These are phyloP conservation scores for Apostichopus californicus DNA, from an alignment of 35 echinoderm and acorn worm genomes.

Conservation along the genomic window DNA sequence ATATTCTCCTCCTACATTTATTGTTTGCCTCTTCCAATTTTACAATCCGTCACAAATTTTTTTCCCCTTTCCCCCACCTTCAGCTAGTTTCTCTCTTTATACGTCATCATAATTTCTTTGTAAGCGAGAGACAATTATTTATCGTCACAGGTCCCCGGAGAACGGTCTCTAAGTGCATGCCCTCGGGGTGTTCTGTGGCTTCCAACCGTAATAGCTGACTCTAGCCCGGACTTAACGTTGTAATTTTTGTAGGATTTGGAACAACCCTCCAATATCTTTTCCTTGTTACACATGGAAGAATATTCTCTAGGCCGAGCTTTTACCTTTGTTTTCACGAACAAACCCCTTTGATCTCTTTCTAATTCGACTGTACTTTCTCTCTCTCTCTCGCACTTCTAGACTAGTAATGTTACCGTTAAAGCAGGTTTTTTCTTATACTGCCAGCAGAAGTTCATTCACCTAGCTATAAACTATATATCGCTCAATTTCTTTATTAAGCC, in stretches of 20 bases:
- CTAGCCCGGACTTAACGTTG: neutral
- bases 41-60: constrained; percentile 31
- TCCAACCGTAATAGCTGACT: constrained; percentile 4
- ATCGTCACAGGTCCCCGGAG: constrained; percentile 12
- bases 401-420: neutral
- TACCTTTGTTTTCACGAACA: constrained; percentile 43
- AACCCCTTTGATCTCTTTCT: constrained; percentile 35
- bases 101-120: constrained; percentile 19
- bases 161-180: constrained; percentile 32
- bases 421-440: neutral
- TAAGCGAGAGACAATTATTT: constrained; percentile 44
- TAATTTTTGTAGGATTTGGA: constrained; percentile 44
- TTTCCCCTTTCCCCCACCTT: neutral
- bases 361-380: constrained; percentile 32
- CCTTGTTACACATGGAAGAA: constrained; percentile 11
- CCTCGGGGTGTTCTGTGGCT: neutral
- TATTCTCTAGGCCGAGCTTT: constrained; percentile 18
- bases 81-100: neutral
- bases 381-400: neutral
- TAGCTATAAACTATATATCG: neutral
- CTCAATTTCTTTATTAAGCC: neutral
- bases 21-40: neutral
- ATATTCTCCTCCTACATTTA: neutral
- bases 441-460: constrained; percentile 34
- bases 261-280: neutral